Evolutionary conservation across 2,113 vertebrate species (phyloP), one percentile per base, ranked within the genome.

Genomic region (Eonycteris spelaea): DNA sequence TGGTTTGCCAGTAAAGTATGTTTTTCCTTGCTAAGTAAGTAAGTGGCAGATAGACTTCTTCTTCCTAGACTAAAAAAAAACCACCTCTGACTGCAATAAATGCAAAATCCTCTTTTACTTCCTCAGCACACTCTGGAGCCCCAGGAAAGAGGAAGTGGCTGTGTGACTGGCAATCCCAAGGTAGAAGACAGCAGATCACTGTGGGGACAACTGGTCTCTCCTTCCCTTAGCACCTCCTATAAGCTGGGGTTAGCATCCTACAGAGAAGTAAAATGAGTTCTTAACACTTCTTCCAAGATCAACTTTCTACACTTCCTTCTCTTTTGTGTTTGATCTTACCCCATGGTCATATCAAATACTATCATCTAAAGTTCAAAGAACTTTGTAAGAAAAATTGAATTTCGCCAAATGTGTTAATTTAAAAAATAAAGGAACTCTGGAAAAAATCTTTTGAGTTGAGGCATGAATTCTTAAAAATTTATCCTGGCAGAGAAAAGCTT

Each of bases 251-350:
- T 65, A 71, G 79, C 65, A 65, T 78, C 88, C 88, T 82, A 63
- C 79, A 8, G 28, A 61, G 70, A 84, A 43, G 14, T 15, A 16
- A 77, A 55, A 45, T 5, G n/a, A 33, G 22, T 74, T 57, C 77
- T 74, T 30, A 65, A 65, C 16, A 83, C 68, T 78, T 89, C 26
- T 63, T 94, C 91, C 84, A 91, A 96, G 89, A 87, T 48, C 91
- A 94, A 88, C 68, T 65, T 43, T 55, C 67, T 85, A 5, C 24
- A 40, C 35, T 82, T 61, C 63, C 77, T 84, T 40, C 55, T 67
- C 88, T 59, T 77, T 3, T 12, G 28, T 43, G 77, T 89, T 57
- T 85, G 53, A 63, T 92, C 94, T 96, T 70, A n/a, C 21, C 55
- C n/a, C 35, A 33, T 2, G 55, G 80, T 75, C 40, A 11, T 63